Conservation (phyloP, 2,797 vertebrate genomes). For the Xerus rutilus region DNA sequence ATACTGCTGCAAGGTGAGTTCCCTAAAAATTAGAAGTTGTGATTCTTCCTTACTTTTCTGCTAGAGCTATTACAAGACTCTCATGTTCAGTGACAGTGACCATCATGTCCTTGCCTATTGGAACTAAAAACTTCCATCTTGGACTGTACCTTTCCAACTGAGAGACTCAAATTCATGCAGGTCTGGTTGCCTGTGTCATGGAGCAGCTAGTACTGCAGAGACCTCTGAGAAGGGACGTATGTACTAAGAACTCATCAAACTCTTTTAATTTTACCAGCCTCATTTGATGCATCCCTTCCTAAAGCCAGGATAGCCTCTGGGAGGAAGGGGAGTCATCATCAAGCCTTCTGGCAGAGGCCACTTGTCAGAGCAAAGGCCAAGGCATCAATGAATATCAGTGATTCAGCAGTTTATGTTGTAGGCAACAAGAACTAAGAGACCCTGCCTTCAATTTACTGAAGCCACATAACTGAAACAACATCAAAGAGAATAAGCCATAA, state of each 20-base stretch:
- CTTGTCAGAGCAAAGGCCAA: background rate
- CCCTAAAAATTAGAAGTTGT: background rate
- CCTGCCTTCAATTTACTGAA: background rate
- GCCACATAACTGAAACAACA: background rate
- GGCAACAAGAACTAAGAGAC: background rate
- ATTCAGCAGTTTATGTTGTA: background rate
- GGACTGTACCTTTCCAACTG: rapidly evolving
- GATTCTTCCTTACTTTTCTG: background rate
- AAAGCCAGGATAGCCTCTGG: background rate
- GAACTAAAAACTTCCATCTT: background rate
- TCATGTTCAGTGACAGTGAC: background rate
- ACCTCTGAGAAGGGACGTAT: background rate
- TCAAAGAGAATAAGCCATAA: background rate
- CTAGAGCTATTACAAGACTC: background rate
- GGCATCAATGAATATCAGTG: background rate
- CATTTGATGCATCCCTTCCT: background rate
- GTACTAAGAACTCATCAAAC: background rate
- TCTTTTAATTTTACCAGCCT: background rate
- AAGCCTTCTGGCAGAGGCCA: background rate
- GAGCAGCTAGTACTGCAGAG: background rate
- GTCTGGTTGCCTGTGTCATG: background rate
- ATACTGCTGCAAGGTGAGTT: background rate
- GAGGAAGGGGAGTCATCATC: background rate
- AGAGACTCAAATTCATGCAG: too few relatives aligned
- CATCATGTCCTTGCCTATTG: background rate